Conservation (phyloP, 2,797 vertebrate species). For the Sibirionetta formosa region DNA sequence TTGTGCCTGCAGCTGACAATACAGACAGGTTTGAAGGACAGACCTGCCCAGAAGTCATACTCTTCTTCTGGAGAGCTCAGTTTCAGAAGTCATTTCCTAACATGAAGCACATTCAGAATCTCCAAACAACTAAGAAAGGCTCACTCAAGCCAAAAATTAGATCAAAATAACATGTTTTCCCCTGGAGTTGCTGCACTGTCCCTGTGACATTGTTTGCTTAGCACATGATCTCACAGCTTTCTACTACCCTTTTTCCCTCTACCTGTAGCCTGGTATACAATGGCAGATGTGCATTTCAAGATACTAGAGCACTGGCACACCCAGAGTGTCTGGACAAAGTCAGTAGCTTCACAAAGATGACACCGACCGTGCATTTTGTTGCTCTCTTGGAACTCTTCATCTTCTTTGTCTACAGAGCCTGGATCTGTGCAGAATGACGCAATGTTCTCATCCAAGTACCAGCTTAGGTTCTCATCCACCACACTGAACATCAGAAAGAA, state of each 20-base stretch:
- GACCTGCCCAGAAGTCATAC: background rate
- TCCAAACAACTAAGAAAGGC: background rate
- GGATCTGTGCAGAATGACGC: slow-evolving; percentile 78
- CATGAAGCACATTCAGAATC: background rate
- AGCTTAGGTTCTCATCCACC: slow-evolving; percentile 88
- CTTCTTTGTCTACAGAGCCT: slow-evolving; percentile 78
- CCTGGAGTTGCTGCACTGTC: background rate
- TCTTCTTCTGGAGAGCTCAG: background rate
- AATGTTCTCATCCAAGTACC: slow-evolving; percentile 86
- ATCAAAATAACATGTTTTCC: background rate
- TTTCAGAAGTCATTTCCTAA: background rate
- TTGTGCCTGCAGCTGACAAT: background rate
- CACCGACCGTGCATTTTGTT: slow-evolving; percentile 85
- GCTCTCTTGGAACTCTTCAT: slow-evolving; percentile 81
- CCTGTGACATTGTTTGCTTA: background rate
- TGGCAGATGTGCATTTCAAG: background rate
- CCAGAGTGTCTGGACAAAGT: background rate
- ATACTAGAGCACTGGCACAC: background rate
- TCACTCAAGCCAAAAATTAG: background rate
- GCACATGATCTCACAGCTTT: background rate
- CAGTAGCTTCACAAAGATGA: background rate
- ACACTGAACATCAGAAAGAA: slow-evolving; percentile 87
- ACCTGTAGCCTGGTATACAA: background rate
- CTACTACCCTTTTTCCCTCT: background rate
- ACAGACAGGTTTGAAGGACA: background rate